Percentiles rank a stretch among this genome's conserved stretches.
Conservation (phyloP, 2,888 invertebrate species). For the Callyntrura guangdongensis region DNA sequence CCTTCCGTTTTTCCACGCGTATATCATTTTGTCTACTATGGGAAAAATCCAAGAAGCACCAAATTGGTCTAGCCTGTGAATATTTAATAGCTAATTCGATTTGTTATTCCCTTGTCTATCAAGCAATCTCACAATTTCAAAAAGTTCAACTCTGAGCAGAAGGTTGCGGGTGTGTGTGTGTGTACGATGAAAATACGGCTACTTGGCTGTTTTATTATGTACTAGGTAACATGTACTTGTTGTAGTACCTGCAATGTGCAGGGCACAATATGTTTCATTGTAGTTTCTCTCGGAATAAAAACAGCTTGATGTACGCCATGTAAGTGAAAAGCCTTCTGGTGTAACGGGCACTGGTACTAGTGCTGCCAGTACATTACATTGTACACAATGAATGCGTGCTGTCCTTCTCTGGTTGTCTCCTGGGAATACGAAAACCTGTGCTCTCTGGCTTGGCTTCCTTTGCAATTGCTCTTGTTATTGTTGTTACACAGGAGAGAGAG, state of each 20-base stretch:
- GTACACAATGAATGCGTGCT: neutral
- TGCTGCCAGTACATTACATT: slow-evolving; percentile 2
- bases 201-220: neutral
- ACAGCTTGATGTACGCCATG: neutral
- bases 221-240: neutral
- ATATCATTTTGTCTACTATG: slow-evolving; percentile 54
- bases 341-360: too few relatives aligned
- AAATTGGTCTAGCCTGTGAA: slow-evolving; percentile 74
- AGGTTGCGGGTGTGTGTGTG: neutral
- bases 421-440: slow-evolving; percentile 70
- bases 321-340: neutral
- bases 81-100: slow-evolving; percentile 80
- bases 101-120: slow-evolving; percentile 78
- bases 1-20: slow-evolving; percentile 18
- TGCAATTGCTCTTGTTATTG: slow-evolving; percentile 53
- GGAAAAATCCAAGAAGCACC: slow-evolving; percentile 70
- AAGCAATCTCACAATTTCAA: slow-evolving; percentile 73
- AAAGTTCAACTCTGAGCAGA: slow-evolving; percentile 46
- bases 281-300: neutral
- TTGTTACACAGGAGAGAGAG: slow-evolving; percentile 1
- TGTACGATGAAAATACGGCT: neutral
- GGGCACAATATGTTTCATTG: neutral
- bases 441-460: slow-evolving; percentile 36
- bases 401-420: slow-evolving; percentile 56
- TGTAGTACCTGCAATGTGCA: neutral